A percentile compares a stretch with the other conserved stretches of the same genome.
These are phyloP conservation scores for Chelmon rostratus DNA, from an alignment of 2,797 vertebrate genomes.

Conservation along the genomic window DNA sequence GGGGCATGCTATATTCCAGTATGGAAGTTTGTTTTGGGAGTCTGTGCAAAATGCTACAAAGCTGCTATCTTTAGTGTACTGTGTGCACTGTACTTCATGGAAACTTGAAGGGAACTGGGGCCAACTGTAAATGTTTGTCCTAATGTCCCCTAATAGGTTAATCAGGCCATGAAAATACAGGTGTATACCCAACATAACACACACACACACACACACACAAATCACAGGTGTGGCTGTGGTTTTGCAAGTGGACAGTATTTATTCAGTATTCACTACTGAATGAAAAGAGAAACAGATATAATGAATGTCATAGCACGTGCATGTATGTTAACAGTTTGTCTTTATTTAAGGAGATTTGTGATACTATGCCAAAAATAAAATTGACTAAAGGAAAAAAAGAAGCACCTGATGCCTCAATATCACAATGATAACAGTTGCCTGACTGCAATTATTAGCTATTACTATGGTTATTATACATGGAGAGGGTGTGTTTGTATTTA, in stretches of 20 bases:
- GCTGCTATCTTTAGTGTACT: neutral
- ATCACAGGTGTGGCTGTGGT: neutral
- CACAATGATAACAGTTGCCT: neutral
- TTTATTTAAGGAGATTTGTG: neutral
- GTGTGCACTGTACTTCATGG: neutral
- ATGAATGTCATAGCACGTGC: neutral
- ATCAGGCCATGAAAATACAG: neutral
- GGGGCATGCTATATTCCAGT: no score
- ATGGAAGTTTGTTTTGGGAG: neutral
- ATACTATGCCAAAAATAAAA: neutral
- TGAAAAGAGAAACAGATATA: neutral
- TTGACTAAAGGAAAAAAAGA: neutral
- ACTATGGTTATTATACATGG: neutral
- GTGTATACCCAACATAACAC: neutral
- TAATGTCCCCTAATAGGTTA: neutral
- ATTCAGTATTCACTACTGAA: neutral
- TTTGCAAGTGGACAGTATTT: neutral
- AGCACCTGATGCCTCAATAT: neutral
- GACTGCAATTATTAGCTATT: neutral
- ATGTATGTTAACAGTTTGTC: neutral
- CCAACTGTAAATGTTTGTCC: neutral
- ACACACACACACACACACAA: no score
- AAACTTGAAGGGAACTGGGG: neutral
- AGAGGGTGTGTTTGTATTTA: neutral
- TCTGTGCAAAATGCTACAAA: neutral